Evolutionary conservation across 1,140 invertebrate species (phyloP), one percentile per base, ranked within the genome.

Genomic region (Amyelois transitella): DNA sequence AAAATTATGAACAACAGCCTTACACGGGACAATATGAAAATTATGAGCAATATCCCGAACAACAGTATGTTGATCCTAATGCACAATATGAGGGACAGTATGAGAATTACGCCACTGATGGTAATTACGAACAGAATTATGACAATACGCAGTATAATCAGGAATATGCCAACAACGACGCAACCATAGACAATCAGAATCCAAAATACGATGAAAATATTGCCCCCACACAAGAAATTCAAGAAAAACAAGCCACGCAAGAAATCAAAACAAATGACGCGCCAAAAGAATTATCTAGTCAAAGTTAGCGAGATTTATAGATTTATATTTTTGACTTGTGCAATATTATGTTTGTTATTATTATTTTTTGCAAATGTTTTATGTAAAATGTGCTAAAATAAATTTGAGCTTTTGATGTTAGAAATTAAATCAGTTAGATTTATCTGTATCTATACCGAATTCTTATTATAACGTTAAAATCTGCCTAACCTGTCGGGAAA

Each of bases 1-100:
- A 66, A 54, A 58, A 72, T 58, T 58, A 67, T 55, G 69, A 73
- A 47, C 68, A 77, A 51, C 48, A 58, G 43, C 38, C 14, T 7
- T 71, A 74, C 43, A 44, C 38, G n/a, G 61, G 69, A 14, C 70
- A 82, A 44, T 84, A 77, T 56, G 70, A 75, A 53, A 81, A 80
- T 59, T 75, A 75, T 55, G 72, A 81, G 59, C 66, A 79, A 44
- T 79, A 86, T 56, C 74, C 74, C 18, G 32, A 38, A 1, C 73
- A 85, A 47, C 69, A 72, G 52, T 79, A 75, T 57, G 49, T 32
- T 45, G 74, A 77, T 53, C 69, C 72, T 7, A 71, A 71, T 47
- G 61, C 58, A 6, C 70, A 75, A 21, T 79, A 77, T 58, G 72
- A 78, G 49, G 68, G 62, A 6, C 71, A 78, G 47, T 78, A 77